Base-by-base conservation (phyloP, 2,888 invertebrate genomes). In the Elegia similella region DNA sequence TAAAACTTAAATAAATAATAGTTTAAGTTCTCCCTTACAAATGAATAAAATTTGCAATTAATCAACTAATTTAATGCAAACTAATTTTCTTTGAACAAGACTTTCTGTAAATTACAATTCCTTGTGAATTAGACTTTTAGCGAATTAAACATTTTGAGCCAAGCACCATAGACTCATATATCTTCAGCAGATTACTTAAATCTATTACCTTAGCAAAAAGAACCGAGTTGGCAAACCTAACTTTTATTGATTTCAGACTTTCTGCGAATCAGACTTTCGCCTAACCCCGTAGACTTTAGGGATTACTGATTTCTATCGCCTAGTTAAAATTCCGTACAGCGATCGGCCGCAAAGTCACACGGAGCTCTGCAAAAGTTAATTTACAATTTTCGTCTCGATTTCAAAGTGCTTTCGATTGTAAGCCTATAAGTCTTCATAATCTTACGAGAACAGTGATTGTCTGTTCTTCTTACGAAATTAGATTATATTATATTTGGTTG, bases 251-350 rank as follows among this genome's bases (percentile, higher is more conserved):
- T 38, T 38, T 38, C 10, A 12, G 3, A 38, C 12, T 12, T 38
- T 38, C 38, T 38, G 12, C 38, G 38, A 38, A 12, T 38, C n/a
- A 12, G 38, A 23, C 23, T 23, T 23, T 23, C n/a, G 38, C 38
- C n/a, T 38, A 38, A 38, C 10, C 34, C n/a, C 72, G 72, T 77
- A 73, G 77, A 78, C 80, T 82, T 82, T 72, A 69, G 78, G 82
- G 79, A 88, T 85, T 86, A 81, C 81, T 79, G 84, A 88, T 86
- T 84, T 82, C 81, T 82, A 87, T 84, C 81, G 77, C 63, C 82
- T 88, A 82, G 81, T 89, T 89, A 84, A 88, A 80, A 89, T 88
- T 88, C 87, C 65, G 71, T 74, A 72, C 80, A 83, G 84, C 83
- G 75, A 80, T 76, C 73, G 73, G 77, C 79, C 76, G 78, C 76